Conservation (phyloP, 2,888 invertebrate species). For the Hetaerina titia region DNA sequence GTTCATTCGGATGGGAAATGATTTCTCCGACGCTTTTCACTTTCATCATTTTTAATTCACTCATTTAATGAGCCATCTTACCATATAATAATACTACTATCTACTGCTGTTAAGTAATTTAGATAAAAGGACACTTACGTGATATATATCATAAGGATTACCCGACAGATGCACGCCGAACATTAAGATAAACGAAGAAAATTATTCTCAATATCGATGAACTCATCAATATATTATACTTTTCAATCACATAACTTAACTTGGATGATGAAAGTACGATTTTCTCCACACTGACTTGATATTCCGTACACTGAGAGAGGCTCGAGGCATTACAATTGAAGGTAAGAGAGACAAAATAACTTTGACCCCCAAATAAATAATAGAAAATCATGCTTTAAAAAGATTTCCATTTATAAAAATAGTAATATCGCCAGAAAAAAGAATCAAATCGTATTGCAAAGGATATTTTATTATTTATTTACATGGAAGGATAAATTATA, state of each 20-base stretch:
- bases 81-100: neutral
- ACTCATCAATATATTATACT: neutral
- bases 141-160: neutral
- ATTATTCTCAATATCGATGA: neutral
- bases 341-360: too few species aligned
- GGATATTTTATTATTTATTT: too few species aligned
- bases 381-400: too few species aligned
- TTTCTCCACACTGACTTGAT: too few species aligned
- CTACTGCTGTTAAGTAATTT: neutral
- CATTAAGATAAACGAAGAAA: neutral
- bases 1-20: neutral
- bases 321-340: too few species aligned
- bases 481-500: too few species aligned
- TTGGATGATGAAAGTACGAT: slow-evolving; percentile 68
- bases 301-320: too few species aligned
- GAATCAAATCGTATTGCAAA: too few species aligned
- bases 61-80: neutral
- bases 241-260: neutral
- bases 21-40: neutral
- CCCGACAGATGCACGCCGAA: neutral
- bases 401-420: too few species aligned
- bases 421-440: too few species aligned
- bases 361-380: too few species aligned
- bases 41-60: neutral
- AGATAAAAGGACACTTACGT: neutral